Evolutionary conservation across 2,888 invertebrate genomes (phyloP).

Genomic region (Microlaimidae sp.): DNA sequence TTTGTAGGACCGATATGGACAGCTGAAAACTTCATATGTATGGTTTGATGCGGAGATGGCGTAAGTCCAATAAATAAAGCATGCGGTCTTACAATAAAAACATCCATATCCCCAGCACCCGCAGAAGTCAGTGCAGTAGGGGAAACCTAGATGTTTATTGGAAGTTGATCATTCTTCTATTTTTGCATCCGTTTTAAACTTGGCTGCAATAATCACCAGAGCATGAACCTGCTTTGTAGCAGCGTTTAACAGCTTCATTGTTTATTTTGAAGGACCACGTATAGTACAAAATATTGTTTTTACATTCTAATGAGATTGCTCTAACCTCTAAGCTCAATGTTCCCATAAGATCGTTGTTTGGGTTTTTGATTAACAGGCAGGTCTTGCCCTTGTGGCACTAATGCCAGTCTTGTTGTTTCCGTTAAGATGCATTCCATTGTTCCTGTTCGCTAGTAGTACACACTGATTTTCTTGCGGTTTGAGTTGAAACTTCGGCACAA

Average conservation of each 20-base stretch:
- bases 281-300: neutral
- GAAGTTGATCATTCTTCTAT: neutral
- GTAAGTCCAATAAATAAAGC: neutral
- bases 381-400: slow-evolving; percentile 1
- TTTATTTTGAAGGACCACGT: neutral
- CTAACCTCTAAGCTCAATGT: neutral
- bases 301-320: neutral
- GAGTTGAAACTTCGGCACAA: neutral
- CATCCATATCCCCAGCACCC: neutral
- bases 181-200: neutral
- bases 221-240: neutral
- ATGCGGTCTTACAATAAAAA: neutral
- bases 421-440: neutral
- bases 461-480: neutral
- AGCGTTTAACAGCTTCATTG: neutral
- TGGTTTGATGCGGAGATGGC: neutral
- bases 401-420: neutral
- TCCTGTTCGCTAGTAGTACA: neutral
- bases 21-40: slow-evolving; percentile 7
- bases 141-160: neutral
- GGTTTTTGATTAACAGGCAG: neutral
- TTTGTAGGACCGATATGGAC: neutral
- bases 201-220: neutral
- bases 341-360: neutral
- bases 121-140: slow-evolving; percentile 1